Evolutionary conservation across 1,140 invertebrate species (phyloP).

Genomic region (Drosophila lini): DNA sequence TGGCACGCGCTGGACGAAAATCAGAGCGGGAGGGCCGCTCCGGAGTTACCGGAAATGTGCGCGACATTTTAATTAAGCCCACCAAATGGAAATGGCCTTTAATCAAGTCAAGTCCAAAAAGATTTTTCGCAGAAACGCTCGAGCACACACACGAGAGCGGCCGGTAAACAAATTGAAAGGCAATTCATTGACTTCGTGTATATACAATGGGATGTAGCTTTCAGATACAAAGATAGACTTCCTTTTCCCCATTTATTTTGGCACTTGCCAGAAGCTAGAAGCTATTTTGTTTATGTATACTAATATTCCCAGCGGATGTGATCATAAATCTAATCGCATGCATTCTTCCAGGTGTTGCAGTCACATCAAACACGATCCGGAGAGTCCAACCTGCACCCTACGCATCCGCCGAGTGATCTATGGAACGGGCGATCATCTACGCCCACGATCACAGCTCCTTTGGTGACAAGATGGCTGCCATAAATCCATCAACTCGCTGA

Average conservation of each 20-base stretch:
- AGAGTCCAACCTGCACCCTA: conserved; percentile 10
- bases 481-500: conserved; percentile 76
- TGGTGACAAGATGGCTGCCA: conserved; percentile 73
- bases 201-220: conserved; percentile 21
- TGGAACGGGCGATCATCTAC: conserved; percentile 42
- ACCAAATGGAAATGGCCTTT: conserved; percentile 74
- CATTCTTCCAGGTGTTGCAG: conserved; percentile 70
- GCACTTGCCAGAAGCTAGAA: conserved; percentile 13
- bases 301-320: conserved; percentile 38
- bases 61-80: conserved; percentile 80
- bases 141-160: background rate
- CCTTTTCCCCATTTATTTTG: conserved; percentile 17
- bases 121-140: conserved; percentile 42
- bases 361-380: conserved; percentile 52
- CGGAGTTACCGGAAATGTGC: conserved; percentile 67
- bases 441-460: conserved; percentile 46
- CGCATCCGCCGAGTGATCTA: conserved; percentile 62
- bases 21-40: conserved; percentile 18
- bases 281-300: background rate
- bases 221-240: conserved; percentile 20
- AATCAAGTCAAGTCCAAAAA: conserved; percentile 52
- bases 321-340: conserved; percentile 71
- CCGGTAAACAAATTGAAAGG: conserved; percentile 40
- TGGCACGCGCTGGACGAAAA: conserved; percentile 60
- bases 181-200: conserved; percentile 24